A percentile compares a stretch with the other conserved stretches of the same genome.
Conservation (phyloP, 2,888 invertebrate species). For the Philopedon plagiatum region DNA sequence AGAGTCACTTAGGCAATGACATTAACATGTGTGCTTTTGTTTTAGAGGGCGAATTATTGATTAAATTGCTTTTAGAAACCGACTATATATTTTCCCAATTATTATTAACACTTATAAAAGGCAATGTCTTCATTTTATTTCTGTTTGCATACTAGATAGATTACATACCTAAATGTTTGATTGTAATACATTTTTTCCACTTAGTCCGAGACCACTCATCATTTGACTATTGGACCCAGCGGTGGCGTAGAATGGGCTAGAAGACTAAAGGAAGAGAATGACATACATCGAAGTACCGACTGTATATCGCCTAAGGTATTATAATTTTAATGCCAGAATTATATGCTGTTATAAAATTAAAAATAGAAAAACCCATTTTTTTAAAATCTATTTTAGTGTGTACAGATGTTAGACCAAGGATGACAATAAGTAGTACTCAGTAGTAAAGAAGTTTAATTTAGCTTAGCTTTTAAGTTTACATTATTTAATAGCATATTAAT, state of each 20-base stretch:
- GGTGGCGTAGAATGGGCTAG: conserved; percentile 79
- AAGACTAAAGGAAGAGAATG: conserved; percentile 71
- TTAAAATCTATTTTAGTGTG: neutral
- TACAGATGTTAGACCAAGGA: neutral
- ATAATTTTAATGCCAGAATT: neutral
- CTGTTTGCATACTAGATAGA: too few species aligned
- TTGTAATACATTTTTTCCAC: neutral
- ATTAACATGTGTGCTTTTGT: too few species aligned
- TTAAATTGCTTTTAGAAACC: too few species aligned
- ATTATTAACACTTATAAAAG: too few species aligned
- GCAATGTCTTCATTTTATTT: too few species aligned
- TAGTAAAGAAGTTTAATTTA: neutral
- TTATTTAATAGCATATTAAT: conserved; percentile 6
- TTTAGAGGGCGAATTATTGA: too few species aligned
- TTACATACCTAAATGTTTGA: too few species aligned
- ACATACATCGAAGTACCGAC: conserved; percentile 77
- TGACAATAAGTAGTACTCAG: neutral
- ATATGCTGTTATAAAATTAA: neutral
- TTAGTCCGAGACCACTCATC: conserved; percentile 67
- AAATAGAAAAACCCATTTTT: neutral
- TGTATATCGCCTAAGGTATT: conserved; percentile 77
- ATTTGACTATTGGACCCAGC: conserved; percentile 75
- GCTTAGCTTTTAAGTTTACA: conserved; percentile 6
- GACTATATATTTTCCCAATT: too few species aligned
- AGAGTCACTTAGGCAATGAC: too few species aligned